Base-by-base conservation (phyloP, 2,797 vertebrate species). In the Pipistrellus pipistrellus region DNA sequence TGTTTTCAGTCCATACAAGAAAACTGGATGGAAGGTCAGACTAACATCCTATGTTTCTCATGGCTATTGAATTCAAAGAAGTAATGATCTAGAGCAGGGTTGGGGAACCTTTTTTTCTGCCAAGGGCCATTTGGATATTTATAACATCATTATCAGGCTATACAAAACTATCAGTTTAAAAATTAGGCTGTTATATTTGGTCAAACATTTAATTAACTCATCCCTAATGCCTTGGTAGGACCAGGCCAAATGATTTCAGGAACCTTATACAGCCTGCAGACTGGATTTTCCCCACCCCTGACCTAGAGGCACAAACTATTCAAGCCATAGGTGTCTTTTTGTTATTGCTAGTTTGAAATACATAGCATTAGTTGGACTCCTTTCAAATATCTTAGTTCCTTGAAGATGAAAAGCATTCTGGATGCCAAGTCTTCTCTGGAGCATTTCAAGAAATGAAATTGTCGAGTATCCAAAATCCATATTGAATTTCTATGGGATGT, bases 381-480 rank as follows among this genome's bases (percentile, higher is more conserved):
- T 88, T 91, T 64, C 64, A 88, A 73, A 78, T 64, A 57, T 57
- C 21, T 73, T 72, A 48, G 21, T 68, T 89, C 12, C n/a, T 92
- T 44, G 12, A 80, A 80, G 38, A 41, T 80, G 25, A 86, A 90
- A 64, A 92, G 51, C 25, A 66, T 85, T 73, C 27, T 55, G 1
- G 15, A 68, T 66, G 73, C n/a, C 57, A 90, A 6, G 3, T 81
- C 80, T 88, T 32, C 85, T 85, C 35, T 57, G 46, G 44, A 66
- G 35, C 57, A 66, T 80, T 92, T 92, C 85, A 88, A 77, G 10
- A n/a, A 41, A 17, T 89, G 17, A 66, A 85, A 35, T 72, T 41
- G 80, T 81, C 3, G 6, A 23, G 25, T 66, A 57, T 72, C 84
- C 66, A 88, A 41, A 77, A 72, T 53, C n/a, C 15, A 80, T 41